Conservation (phyloP, 2,888 invertebrate genomes). For the Acrobasis suavella region DNA sequence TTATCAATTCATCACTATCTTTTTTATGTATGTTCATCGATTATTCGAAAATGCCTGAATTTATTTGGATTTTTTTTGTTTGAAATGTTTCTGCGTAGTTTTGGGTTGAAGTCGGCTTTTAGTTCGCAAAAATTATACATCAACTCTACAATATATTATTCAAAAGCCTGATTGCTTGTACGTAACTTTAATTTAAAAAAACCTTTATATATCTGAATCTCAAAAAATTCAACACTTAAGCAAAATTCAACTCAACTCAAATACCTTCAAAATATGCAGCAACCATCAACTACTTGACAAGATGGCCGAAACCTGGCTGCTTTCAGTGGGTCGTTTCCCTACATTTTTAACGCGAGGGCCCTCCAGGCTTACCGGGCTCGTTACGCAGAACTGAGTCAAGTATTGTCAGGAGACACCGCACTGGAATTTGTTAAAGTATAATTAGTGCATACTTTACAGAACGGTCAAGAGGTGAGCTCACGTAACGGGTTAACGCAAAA, state of each 20-base stretch:
- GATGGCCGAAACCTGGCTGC: constrained; percentile 4
- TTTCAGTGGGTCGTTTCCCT: constrained; percentile 16
- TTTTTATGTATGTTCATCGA: too few species aligned
- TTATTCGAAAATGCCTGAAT: too few species aligned
- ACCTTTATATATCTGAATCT: too few species aligned
- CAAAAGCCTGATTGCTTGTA: too few species aligned
- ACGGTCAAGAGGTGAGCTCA: neutral
- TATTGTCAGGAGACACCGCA: constrained; percentile 26
- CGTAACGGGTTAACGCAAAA: neutral
- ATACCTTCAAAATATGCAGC: neutral
- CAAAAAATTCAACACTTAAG: too few species aligned
- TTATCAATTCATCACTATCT: too few species aligned
- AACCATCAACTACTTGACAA: neutral
- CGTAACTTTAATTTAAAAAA: too few species aligned
- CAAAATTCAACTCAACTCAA: neutral
- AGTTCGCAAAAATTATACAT: too few species aligned
- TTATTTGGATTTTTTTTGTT: too few species aligned
- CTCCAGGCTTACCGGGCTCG: constrained; percentile 29
- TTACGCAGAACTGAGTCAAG: constrained; percentile 33
- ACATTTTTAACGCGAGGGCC: constrained; percentile 27
- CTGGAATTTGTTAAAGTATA: constrained; percentile 14
- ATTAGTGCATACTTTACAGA: constrained; percentile 14
- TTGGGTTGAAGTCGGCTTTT: too few species aligned
- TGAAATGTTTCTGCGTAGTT: too few species aligned
- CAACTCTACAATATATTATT: too few species aligned